Evolutionary conservation across 2,888 invertebrate genomes (phyloP), one percentile per base, ranked within the genome.

Genomic region (Acholoe squamosa): DNA sequence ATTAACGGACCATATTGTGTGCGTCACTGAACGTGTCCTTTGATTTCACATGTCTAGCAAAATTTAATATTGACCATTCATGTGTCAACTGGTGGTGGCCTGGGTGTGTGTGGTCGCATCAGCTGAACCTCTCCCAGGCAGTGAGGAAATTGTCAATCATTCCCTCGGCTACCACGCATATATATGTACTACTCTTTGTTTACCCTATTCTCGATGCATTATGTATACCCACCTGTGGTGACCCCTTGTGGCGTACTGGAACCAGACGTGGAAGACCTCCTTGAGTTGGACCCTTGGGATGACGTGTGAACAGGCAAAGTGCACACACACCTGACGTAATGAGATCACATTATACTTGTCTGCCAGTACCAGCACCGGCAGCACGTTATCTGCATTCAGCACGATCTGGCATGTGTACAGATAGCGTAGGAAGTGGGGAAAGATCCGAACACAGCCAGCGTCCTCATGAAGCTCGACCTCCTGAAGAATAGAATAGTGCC

Each of bases 321-420:
- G 97, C 52, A 98, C 96, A 95, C 99, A 98, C 22, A 98, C 96
- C 14, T 97, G 96, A 98, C 96, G 16, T 97, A 99, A 96, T 96
- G 98, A 98, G 97, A 97, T 97, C 22, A 99, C 98, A 96, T 98
- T 98, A 96, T 99, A 99, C 96, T 99, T 99, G 96, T 99, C 99
- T 67, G 98, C 98, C 90, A 99, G 96, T 7, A 98, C 98, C 89
- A 99, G 96, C 93, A 99, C 97, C 10, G 98, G 98, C 96, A 99
- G 97, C 86, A 98, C 98, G 92, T 97, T 97, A 90, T 97, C 97
- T 92, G 98, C 97, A 12, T 98, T 98, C 94, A 99, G 98, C 94
- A 97, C 97, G 93, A 99, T 98, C 96, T 98, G 97, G 71, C 99
- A 99, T 0, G 98, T 98, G 96, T 99, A 99, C 95, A 99, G 97